These are phyloP conservation scores for Xanthorhoe spadicearia DNA, from an alignment of 2,888 invertebrate genomes.

Conservation along the genomic window DNA sequence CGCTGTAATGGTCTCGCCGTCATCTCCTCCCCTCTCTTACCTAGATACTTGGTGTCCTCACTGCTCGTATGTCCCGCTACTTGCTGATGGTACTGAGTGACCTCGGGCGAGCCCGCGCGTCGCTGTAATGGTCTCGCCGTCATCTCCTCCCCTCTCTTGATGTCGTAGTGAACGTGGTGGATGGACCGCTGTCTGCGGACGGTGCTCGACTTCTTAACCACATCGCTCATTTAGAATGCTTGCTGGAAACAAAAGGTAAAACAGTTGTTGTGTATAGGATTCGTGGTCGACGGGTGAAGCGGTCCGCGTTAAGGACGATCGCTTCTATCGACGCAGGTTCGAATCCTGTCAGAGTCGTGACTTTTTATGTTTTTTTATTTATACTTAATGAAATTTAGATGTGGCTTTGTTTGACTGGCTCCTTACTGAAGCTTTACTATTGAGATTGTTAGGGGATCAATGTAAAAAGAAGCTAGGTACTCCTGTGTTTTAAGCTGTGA, in stretches of 20 bases:
- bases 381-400: too few relatives aligned
- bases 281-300: too few relatives aligned
- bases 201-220: conserved; percentile 44
- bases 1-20: conserved; percentile 36
- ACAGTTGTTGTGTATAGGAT: too few relatives aligned
- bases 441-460: too few relatives aligned
- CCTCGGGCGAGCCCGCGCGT: conserved; percentile 51
- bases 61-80: conserved; percentile 69
- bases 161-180: conserved; percentile 72
- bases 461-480: too few relatives aligned
- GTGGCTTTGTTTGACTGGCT: too few relatives aligned
- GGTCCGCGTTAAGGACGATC: too few relatives aligned
- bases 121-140: conserved; percentile 63
- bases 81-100: conserved; percentile 67
- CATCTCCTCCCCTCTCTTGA: conserved; percentile 58
- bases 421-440: too few relatives aligned
- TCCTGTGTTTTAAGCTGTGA: too few relatives aligned
- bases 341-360: too few relatives aligned
- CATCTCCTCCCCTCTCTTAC: conserved; percentile 54
- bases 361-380: too few relatives aligned
- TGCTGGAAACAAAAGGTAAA: conserved; percentile 48
- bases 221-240: conserved; percentile 74
- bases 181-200: conserved; percentile 71
- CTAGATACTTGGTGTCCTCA: conserved; percentile 63
- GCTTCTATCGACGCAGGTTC: too few relatives aligned